A percentile compares a stretch with the other conserved stretches of the same genome.
These are phyloP conservation scores for Scaeva pyrastri DNA, from an alignment of 2,888 invertebrate species.

Conservation along the genomic window DNA sequence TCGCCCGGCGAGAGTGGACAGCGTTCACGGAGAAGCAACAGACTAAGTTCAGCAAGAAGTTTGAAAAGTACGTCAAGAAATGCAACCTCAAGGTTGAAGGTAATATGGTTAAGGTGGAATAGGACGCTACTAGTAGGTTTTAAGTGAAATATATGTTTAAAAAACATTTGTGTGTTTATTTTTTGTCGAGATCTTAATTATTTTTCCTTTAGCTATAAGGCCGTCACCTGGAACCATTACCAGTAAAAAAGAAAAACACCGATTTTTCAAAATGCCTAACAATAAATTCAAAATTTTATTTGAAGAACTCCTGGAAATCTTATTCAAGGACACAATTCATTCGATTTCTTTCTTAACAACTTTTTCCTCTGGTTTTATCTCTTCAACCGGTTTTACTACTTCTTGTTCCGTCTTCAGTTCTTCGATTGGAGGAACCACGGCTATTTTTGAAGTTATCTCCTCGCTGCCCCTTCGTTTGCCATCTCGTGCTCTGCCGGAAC, in stretches of 20 bases:
- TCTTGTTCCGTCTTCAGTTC: constrained; percentile 15
- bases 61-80: constrained; percentile 89
- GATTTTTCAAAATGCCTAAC: not conserved
- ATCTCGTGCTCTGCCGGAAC: constrained; percentile 77
- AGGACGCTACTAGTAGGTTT: not conserved
- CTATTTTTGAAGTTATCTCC: constrained; percentile 24
- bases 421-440: not conserved
- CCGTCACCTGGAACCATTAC: too few relatives aligned
- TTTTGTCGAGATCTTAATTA: not conserved
- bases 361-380: constrained; percentile 9
- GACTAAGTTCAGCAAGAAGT: constrained; percentile 88
- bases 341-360: constrained; percentile 21
- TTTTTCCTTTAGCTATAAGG: not conserved
- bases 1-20: constrained; percentile 80
- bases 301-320: not conserved
- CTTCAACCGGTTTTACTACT: constrained; percentile 24
- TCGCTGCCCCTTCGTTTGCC: constrained; percentile 45
- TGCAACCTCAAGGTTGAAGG: constrained; percentile 87
- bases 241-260: not conserved
- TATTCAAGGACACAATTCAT: constrained; percentile 9
- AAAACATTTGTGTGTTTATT: not conserved
- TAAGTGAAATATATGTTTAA: constrained; percentile 33
- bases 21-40: constrained; percentile 84
- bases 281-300: constrained; percentile 4
- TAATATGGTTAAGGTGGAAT: constrained; percentile 84